Evolutionary conservation across 2,888 invertebrate genomes (phyloP).

Genomic region (Drosophila mimica): DNA sequence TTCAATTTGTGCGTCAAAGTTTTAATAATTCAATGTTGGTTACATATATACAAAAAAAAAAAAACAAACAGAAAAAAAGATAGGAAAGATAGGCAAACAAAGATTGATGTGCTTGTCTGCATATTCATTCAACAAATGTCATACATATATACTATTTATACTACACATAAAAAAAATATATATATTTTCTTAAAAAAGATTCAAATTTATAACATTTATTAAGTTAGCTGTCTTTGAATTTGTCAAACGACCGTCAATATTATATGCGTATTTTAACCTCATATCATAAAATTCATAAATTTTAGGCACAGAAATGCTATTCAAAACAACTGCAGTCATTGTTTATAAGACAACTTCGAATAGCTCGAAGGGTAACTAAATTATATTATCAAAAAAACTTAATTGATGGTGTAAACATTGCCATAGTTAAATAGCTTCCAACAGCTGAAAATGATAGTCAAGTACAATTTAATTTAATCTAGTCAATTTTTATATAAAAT

Average conservation of each 20-base stretch:
- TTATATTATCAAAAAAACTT: not conserved
- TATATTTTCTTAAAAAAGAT: too few relatives aligned
- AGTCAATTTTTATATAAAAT: not conserved
- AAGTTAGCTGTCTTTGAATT: not conserved
- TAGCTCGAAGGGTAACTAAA: not conserved
- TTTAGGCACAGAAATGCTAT: too few relatives aligned
- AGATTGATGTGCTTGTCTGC: not conserved
- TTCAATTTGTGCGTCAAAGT: not conserved
- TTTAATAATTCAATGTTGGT: not conserved
- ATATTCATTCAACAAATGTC: not conserved
- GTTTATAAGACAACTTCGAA: not conserved
- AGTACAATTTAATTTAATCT: not conserved
- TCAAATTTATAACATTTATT: not conserved
- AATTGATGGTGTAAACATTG: not conserved
- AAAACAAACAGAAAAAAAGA: too few relatives aligned
- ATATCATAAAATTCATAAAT: not conserved
- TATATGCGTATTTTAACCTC: not conserved
- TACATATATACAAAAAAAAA: too few relatives aligned
- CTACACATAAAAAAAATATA: too few relatives aligned
- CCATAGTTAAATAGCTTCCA: not conserved
- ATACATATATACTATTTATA: not conserved
- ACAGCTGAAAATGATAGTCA: not conserved
- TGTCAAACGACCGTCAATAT: not conserved
- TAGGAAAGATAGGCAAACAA: not conserved
- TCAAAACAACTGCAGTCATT: not conserved